Evolutionary conservation across 2,888 invertebrate genomes (phyloP).

Genomic region (Danaus chrysippus): DNA sequence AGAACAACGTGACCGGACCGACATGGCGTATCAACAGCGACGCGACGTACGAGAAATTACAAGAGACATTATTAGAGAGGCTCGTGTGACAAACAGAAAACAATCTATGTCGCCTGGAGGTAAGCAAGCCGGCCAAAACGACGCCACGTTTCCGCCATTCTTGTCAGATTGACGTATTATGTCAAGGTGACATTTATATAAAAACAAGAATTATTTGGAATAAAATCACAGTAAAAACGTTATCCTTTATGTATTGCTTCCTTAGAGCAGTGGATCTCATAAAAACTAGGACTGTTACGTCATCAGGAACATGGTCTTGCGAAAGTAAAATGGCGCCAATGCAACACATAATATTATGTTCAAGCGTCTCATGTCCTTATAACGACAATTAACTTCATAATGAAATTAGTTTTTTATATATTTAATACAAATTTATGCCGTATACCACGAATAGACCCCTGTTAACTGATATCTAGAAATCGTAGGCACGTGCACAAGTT

Average conservation of each 20-base stretch:
- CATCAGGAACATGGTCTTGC: conserved; percentile 56
- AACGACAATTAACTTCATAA: conserved; percentile 22
- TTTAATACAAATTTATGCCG: conserved; percentile 16
- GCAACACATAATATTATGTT: conserved; percentile 32
- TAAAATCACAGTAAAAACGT: conserved; percentile 45
- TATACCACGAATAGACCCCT: neutral
- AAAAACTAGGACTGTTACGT: conserved; percentile 66
- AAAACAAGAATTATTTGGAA: conserved; percentile 64
- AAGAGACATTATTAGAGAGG: conserved; percentile 70
- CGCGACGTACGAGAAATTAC: conserved; percentile 71
- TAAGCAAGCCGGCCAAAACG: conserved; percentile 55
- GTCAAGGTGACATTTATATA: conserved; percentile 77
- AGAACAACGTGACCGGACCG: conserved; percentile 71
- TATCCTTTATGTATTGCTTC: conserved; percentile 32
- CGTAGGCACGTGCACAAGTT: conserved; percentile 64
- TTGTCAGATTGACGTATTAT: conserved; percentile 75
- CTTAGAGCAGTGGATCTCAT: conserved; percentile 34
- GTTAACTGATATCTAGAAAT: conserved; percentile 18
- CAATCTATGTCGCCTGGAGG: conserved; percentile 74
- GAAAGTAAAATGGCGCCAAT: conserved; percentile 77
- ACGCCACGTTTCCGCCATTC: conserved; percentile 79
- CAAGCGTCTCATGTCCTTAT: conserved; percentile 26
- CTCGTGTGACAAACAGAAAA: conserved; percentile 65
- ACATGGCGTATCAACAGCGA: conserved; percentile 73
- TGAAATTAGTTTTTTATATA: conserved; percentile 17